Evolutionary conservation across 2,888 invertebrate genomes (phyloP).

Genomic region (Ellobium chinense): DNA sequence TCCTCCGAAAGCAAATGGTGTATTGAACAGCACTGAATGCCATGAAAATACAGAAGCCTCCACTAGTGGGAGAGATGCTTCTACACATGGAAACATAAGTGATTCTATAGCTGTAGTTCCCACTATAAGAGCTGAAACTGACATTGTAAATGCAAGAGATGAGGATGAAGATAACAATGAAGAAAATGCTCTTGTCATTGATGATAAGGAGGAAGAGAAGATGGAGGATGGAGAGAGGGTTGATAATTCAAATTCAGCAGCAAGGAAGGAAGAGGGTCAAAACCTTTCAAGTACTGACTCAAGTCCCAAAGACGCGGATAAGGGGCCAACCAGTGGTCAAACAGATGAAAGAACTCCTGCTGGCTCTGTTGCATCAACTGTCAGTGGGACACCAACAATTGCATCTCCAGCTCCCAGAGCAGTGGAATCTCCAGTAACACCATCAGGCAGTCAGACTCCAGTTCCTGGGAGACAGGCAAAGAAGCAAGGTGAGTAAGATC

Average conservation of each 20-base stretch:
- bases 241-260: background rate
- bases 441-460: background rate
- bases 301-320: background rate
- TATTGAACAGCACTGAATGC: no score
- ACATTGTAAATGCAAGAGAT: no score
- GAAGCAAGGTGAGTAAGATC: background rate
- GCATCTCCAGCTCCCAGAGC: background rate
- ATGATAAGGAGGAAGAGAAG: background rate
- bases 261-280: background rate
- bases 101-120: no score
- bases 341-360: background rate
- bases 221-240: background rate
- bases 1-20: no score
- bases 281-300: background rate
- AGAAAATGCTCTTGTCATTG: background rate
- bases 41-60: no score
- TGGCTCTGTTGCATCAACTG: background rate
- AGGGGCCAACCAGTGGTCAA: no score
- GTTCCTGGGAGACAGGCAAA: background rate
- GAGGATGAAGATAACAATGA: background rate
- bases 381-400: background rate
- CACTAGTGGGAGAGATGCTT: no score
- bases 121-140: no score
- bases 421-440: background rate
- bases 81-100: no score